Evolutionary conservation across 64 coral and sea anemone genomes (phyloP).

Genomic region (Stylophora pistillata): DNA sequence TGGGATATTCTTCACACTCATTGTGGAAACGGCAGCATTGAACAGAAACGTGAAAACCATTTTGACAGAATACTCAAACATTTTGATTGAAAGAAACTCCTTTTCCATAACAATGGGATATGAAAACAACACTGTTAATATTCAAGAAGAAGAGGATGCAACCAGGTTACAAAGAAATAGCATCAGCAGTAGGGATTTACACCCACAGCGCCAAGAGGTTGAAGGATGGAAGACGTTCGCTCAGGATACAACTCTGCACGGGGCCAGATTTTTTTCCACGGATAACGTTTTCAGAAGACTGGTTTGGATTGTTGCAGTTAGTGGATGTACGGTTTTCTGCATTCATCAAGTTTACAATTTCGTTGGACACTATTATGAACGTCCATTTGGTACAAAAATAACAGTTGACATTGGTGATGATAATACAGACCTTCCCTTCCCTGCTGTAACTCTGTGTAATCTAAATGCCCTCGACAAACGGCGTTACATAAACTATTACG

Average conservation of each 20-base stretch:
- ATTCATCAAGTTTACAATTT: not conserved
- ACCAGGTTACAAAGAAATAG: not conserved
- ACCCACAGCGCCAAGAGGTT: not conserved
- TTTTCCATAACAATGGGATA: no score
- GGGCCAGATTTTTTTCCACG: not conserved
- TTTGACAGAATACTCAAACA: no score
- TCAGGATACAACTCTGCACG: slow-evolving; percentile 26
- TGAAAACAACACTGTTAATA: no score
- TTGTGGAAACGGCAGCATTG: no score
- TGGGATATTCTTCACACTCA: no score
- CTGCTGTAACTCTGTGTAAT: slow-evolving; percentile 30
- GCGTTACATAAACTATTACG: not conserved
- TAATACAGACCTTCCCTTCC: not conserved
- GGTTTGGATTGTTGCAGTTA: not conserved
- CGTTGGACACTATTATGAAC: not conserved
- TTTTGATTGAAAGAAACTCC: no score
- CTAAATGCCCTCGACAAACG: not conserved
- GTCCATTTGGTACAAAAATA: slow-evolving; percentile 7
- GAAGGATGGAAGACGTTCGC: not conserved
- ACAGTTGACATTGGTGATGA: not conserved
- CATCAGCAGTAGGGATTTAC: not conserved
- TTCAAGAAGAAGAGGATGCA: no score
- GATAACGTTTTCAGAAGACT: slow-evolving; percentile 8
- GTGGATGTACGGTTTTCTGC: not conserved
- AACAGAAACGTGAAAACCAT: no score